phyloP scores from a whole-genome alignment of 1,140 invertebrate genomes.

The Hyphantria cunea region DNA sequence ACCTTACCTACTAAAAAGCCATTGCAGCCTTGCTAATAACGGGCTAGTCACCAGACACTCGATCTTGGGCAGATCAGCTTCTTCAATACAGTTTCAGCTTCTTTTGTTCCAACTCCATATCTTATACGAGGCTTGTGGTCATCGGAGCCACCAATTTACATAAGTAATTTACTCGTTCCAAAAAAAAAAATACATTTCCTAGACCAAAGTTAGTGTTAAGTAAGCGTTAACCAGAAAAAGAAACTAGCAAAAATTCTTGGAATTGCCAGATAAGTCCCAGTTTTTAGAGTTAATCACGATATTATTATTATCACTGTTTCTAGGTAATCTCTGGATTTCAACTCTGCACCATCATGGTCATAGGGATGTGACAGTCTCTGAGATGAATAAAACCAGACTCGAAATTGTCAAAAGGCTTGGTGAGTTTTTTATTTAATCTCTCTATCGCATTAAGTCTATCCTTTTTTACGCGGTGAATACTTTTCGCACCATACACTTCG shows the following conservation, averaged over 20 bases:
- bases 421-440: constrained; percentile 50
- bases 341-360: constrained; percentile 86
- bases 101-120: too few species aligned
- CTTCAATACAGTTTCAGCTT: too few species aligned
- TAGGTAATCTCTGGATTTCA: constrained; percentile 84
- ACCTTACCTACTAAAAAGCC: too few species aligned
- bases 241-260: too few species aligned
- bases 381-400: constrained; percentile 83
- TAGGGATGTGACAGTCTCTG: constrained; percentile 85
- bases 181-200: too few species aligned
- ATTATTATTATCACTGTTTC: constrained; percentile 34
- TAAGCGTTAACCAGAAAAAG: too few species aligned
- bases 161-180: not conserved
- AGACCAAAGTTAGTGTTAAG: too few species aligned
- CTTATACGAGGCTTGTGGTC: not conserved
- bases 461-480: too few species aligned
- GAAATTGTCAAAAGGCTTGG: constrained; percentile 82
- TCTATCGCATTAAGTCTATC: not conserved
- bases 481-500: too few species aligned
- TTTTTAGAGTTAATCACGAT: not conserved
- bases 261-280: not conserved
- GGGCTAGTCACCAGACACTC: too few species aligned
- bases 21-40: too few species aligned
- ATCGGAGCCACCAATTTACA: not conserved
- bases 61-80: too few species aligned